Evolutionary conservation across 2,888 invertebrate genomes (phyloP), one percentile per base, ranked within the genome.

Genomic region (Nomada ruficornis): DNA sequence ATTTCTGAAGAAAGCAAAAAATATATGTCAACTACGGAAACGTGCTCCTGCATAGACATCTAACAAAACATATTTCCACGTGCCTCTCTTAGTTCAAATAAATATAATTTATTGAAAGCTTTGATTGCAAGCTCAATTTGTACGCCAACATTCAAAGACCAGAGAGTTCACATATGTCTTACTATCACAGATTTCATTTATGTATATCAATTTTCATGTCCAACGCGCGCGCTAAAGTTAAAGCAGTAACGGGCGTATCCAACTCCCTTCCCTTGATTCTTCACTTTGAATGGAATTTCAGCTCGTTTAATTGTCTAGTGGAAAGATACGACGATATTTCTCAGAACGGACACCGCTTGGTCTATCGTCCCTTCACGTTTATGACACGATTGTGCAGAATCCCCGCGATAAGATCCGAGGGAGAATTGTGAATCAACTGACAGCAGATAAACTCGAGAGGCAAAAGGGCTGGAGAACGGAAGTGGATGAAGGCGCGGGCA

Each of bases 381-480:
- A 71, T 76, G 83, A 84, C 79, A 68, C 75, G 74, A 57, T 84
- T 84, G 72, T 63, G 57, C 75, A 74, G 71, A 68, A 78, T 72
- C 57, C 50, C 18, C 44, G 78, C 57, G 83, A 78, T 75, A 81
- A 74, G 82, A 80, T 73, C 64, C 74, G 47, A 44, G 76, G 71
- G 76, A 78, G 84, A 86, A 86, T 86, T 80, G 82, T 76, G 82
- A 82, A 84, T 84, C 86, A 84, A 84, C 86, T 84, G 86, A 86
- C 86, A 84, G 80, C 62, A 80, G 80, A 86, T 86, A 84, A 86
- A 86, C 84, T 71, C 77, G 71, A 26, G 62, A 55, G 29, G 78
- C 63, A 70, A 70, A 67, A 57, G 75, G 57, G 54, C 18, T 18
- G 54, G 55, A 2, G 54, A 23, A 50, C 55, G 75, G 82, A 84